Percentiles rank a stretch among this genome's conserved stretches.
These are phyloP conservation scores for Rhinolophus sinicus DNA, from an alignment of 2,113 vertebrate genomes.

Conservation along the genomic window DNA sequence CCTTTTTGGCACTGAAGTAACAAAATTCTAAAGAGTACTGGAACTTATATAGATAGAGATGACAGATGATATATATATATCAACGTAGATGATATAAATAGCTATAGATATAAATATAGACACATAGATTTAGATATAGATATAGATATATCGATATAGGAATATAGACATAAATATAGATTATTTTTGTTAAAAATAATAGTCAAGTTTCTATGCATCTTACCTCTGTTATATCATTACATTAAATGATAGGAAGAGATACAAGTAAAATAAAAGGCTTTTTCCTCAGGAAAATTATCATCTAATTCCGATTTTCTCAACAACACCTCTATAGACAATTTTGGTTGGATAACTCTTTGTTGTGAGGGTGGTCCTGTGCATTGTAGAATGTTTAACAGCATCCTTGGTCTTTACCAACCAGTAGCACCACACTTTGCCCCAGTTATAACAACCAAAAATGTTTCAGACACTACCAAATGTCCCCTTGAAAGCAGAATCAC, in stretches of 20 bases:
- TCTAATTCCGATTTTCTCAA: conserved; percentile 9
- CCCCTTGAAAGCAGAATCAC: neutral
- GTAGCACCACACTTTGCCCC: neutral
- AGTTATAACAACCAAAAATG: neutral
- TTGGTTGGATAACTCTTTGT: neutral
- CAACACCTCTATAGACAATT: neutral
- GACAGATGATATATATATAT: no score
- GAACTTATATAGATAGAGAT: neutral
- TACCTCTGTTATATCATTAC: neutral
- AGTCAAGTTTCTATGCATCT: neutral
- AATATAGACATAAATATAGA: neutral
- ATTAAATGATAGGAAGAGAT: neutral
- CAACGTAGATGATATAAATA: no score
- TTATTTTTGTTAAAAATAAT: conserved; percentile 16
- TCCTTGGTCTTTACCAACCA: neutral
- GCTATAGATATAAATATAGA: no score
- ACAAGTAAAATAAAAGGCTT: neutral
- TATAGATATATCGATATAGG: no score
- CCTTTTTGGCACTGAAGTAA: neutral
- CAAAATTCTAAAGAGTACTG: conserved; percentile 28
- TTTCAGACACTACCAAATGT: neutral
- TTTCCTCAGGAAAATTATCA: neutral
- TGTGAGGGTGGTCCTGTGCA: neutral
- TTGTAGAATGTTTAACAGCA: neutral
- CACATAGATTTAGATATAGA: no score